These are phyloP conservation scores for Myripristis jacobus DNA, from an alignment of 2,797 vertebrate genomes.

Conservation along the genomic window DNA sequence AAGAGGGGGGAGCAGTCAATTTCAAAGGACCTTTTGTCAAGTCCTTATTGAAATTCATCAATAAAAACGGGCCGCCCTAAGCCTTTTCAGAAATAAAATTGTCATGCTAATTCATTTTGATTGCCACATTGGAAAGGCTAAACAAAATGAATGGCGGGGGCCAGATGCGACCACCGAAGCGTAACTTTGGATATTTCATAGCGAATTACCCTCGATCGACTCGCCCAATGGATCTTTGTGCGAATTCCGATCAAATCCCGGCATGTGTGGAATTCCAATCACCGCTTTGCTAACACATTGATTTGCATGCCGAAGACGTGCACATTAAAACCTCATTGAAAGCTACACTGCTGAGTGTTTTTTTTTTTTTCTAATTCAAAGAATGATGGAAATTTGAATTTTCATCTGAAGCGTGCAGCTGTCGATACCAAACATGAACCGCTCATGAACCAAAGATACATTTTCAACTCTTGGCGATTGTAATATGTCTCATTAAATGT, in stretches of 20 bases:
- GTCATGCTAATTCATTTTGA: constrained; percentile 90
- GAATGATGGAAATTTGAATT: constrained; percentile 30
- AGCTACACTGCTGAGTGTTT: constrained; percentile 49
- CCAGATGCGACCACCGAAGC: constrained; percentile 83
- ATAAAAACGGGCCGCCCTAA: constrained; percentile 75
- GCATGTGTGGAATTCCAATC: constrained; percentile 74
- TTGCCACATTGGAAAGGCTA: constrained; percentile 85
- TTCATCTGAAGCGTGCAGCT: constrained; percentile 20
- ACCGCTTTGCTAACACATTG: constrained; percentile 59
- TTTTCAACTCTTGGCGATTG: constrained; percentile 3
- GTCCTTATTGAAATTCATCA: constrained; percentile 82
- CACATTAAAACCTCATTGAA: constrained; percentile 27
- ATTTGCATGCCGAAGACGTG: constrained; percentile 71
- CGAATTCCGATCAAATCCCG: constrained; percentile 76
- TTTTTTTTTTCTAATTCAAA: constrained; percentile 23
- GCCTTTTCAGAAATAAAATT: constrained; percentile 87
- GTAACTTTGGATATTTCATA: constrained; percentile 86
- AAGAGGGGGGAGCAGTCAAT: constrained; percentile 51
- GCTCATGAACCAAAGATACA: constrained; percentile 33
- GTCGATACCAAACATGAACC: constrained; percentile 38
- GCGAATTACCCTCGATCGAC: constrained; percentile 83
- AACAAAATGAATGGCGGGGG: constrained; percentile 85
- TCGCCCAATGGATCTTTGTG: constrained; percentile 70
- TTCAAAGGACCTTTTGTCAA: constrained; percentile 76
- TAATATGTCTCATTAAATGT: constrained; percentile 35